Base-by-base conservation (phyloP, 2,113 vertebrate genomes). In the Pterocles gutturalis region DNA sequence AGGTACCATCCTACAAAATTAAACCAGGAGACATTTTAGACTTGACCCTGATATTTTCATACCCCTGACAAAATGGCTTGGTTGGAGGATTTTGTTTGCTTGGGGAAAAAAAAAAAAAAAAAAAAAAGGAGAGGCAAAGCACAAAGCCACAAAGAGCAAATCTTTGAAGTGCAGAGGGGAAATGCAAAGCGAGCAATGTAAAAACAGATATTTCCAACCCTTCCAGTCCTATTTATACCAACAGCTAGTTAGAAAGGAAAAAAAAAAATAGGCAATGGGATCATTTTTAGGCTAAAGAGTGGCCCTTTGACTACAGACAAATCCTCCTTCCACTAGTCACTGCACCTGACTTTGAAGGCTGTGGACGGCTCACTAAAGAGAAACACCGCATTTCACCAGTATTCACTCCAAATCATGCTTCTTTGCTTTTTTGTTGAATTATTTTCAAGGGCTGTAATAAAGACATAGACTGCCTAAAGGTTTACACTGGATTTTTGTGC, bases 371-470 rank as follows among this genome's bases (percentile, higher is more conserved):
- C 45, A 51, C 82, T 87, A 10, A 82, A 70, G 36, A 66, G 75
- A 78, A 94, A 89, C 36, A 73, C 5, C n/a, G 15, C 20, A 58
- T 81, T 94, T 94, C 48, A 82, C 41, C n/a, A 48, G 28, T 31
- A 79, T 67, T 95, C 87, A 93, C 21, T 65, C 51, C 21, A 77
- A 91, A 95, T 75, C 81, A 86, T 6, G 69, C 22, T 29, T 29
- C 34, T 58, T 57, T 46, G 53, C 48, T 83, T 87, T 15, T 58
- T 77, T 90, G n/a, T 53, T 34, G 16, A 41, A 67, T 91, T 95
- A 79, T 72, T 95, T 90, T 82, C 72, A 89, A 91, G 78, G 53
- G 38, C 75, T 92, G 70, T 70, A 95, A 81, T 77, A 94, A 87
- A 96, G 60, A n/a, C 80, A 93, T 0, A 84, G 22, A 87, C 33